A percentile compares a stretch with the other conserved stretches of the same genome.
Evolutionary conservation across 2,888 invertebrate species (phyloP).

Genomic region (Ctenicera cuprea): DNA sequence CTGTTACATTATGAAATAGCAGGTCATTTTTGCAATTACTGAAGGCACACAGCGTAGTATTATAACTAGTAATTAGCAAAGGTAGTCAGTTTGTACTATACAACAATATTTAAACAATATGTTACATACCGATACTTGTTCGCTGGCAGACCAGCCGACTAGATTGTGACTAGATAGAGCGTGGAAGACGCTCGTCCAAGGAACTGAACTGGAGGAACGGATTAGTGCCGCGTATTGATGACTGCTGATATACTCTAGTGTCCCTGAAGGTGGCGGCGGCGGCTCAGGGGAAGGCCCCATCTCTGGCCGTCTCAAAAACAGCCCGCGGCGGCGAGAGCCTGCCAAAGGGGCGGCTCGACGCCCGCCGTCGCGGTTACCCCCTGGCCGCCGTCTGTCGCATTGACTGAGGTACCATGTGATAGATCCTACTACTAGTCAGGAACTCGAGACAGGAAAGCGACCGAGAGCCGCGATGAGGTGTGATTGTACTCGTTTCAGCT

Average conservation of each 20-base stretch:
- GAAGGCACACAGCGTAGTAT: slow-evolving; percentile 85
- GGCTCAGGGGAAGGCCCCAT: slow-evolving; percentile 65
- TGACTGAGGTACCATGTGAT: slow-evolving; percentile 62
- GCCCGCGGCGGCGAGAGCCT: slow-evolving; percentile 53
- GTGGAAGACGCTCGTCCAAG: slow-evolving; percentile 65
- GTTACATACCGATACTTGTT: slow-evolving; percentile 60
- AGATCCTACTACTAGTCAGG: slow-evolving; percentile 70
- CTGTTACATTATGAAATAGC: slow-evolving; percentile 72
- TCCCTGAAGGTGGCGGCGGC: slow-evolving; percentile 57
- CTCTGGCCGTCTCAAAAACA: slow-evolving; percentile 62
- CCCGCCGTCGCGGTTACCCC: slow-evolving; percentile 58
- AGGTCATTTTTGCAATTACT: slow-evolving; percentile 84
- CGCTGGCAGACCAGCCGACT: slow-evolving; percentile 51
- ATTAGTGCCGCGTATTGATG: slow-evolving; percentile 53
- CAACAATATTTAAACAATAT: slow-evolving; percentile 69
- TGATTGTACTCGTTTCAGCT: slow-evolving; percentile 73
- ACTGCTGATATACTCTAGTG: slow-evolving; percentile 57
- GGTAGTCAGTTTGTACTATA: slow-evolving; percentile 73
- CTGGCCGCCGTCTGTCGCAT: slow-evolving; percentile 58
- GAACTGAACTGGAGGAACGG: slow-evolving; percentile 57
- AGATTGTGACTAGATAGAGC: slow-evolving; percentile 58
- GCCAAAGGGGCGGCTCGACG: slow-evolving; percentile 41
- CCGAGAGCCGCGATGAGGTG: slow-evolving; percentile 55
- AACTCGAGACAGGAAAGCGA: slow-evolving; percentile 72
- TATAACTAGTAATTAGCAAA: slow-evolving; percentile 74